Evolutionary conservation across 2,888 invertebrate species (phyloP), one percentile per base, ranked within the genome.

Genomic region (Oegoconia quadripuncta): DNA sequence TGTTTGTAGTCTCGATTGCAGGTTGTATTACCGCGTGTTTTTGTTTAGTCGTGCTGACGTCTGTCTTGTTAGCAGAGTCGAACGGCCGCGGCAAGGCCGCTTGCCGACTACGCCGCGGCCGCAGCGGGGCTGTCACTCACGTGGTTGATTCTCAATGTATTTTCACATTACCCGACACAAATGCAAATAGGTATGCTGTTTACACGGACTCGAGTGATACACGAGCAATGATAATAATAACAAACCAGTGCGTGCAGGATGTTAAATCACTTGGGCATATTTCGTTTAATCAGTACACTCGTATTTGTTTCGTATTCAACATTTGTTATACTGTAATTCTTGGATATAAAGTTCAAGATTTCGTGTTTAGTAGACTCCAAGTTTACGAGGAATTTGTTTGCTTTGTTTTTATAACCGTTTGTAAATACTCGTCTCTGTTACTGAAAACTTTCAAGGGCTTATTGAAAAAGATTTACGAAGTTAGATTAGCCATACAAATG

Each of bases 51-150:
- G 41, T 34, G 39, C 31, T 50, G 43, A 45, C 46, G 48, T 43
- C 37, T 46, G 44, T 45, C 44, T 49, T 37, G 48, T 40, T 46
- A 52, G 46, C 54, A 50, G 52, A 47, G 46, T 50, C 50, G 52
- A 55, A 58, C 63, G 64, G 64, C 60, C 61, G 51, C 42, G 56
- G 52, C 73, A 73, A 74, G 74, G 72, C 60, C 68, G 64, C 38
- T n/a, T n/a, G n/a, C n/a, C n/a, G n/a, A n/a, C n/a, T n/a, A n/a
- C 48, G 46, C 52, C 46, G 41, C 45, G 48, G 45, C 49, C 48
- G 44, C 41, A 7, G 16, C 29, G 8, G 46, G 41, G 52, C 56
- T 61, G 61, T 66, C 66, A 62, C 57, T 69, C 63, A 62, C 58
- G 55, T 61, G 52, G 48, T 48, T 45, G 41, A 43, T 39, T 33